Evolutionary conservation across 1,140 invertebrate genomes (phyloP).

Genomic region (Cotesia glomerata): DNA sequence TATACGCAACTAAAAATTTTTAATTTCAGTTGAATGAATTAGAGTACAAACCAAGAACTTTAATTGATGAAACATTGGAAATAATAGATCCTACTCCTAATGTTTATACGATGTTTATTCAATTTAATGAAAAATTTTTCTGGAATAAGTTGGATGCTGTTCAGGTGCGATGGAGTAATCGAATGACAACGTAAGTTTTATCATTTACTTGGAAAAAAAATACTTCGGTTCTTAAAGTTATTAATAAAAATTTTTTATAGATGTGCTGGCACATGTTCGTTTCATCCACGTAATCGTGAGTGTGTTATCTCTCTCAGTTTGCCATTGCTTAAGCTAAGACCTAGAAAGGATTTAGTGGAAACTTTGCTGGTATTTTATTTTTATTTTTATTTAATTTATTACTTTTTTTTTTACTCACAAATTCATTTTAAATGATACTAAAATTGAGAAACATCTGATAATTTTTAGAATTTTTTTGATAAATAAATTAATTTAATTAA

Average conservation of each 20-base stretch:
- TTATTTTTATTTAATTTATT: background rate
- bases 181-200: constrained; percentile 86
- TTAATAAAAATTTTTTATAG: constrained; percentile 50
- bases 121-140: constrained; percentile 90
- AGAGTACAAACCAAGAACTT: constrained; percentile 57
- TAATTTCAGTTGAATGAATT: constrained; percentile 34
- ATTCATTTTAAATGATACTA: background rate
- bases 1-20: too few relatives aligned
- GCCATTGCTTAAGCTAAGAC: constrained; percentile 88
- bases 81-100: constrained; percentile 93
- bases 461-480: too few relatives aligned
- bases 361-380: constrained; percentile 78
- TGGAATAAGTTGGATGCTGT: constrained; percentile 76
- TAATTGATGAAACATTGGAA: constrained; percentile 76
- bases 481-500: too few relatives aligned
- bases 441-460: background rate
- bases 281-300: constrained; percentile 76
- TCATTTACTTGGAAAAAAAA: background rate
- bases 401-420: constrained; percentile 11
- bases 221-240: background rate
- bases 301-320: constrained; percentile 87
- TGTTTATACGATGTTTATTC: constrained; percentile 81
- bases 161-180: constrained; percentile 90
- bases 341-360: constrained; percentile 92
- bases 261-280: constrained; percentile 83